These are phyloP conservation scores for Hiodon alosoides DNA, from an alignment of 2,113 vertebrate species.

Conservation along the genomic window DNA sequence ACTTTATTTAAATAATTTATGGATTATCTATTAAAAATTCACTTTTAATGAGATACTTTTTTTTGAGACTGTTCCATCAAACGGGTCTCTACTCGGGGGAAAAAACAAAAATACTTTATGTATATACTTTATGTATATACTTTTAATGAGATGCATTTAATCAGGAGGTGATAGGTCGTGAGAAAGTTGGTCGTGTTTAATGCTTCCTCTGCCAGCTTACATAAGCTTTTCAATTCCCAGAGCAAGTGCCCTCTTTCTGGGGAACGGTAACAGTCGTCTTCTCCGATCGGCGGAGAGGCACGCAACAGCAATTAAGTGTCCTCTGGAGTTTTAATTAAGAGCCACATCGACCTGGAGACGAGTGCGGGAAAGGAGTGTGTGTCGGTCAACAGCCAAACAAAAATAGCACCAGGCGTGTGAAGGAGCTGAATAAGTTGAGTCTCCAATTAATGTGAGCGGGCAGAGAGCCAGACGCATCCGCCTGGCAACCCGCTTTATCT, in stretches of 20 bases:
- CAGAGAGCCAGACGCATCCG: conserved; percentile 26
- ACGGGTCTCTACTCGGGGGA: too few relatives aligned
- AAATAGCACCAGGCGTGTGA: conserved; percentile 45
- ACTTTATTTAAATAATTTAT: too few relatives aligned
- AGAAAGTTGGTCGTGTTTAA: conserved; percentile 62
- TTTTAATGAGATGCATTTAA: conserved; percentile 58
- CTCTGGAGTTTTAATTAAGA: conserved; percentile 74
- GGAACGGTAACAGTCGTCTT: conserved; percentile 57
- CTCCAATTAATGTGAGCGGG: conserved; percentile 65
- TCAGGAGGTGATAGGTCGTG: conserved; percentile 55
- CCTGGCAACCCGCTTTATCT: conserved; percentile 11
- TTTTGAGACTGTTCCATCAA: too few relatives aligned
- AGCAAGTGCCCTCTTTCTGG: conserved; percentile 54
- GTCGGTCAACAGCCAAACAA: conserved; percentile 68
- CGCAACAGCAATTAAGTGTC: conserved; percentile 64
- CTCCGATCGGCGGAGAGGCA: conserved; percentile 57
- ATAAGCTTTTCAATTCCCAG: conserved; percentile 62
- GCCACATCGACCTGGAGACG: conserved; percentile 63
- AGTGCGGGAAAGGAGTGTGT: conserved; percentile 54
- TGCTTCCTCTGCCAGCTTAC: conserved; percentile 66
- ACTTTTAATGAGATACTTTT: conserved; percentile 64
- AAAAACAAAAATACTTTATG: too few relatives aligned
- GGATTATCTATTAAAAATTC: conserved; percentile 55
- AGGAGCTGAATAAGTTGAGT: conserved; percentile 45
- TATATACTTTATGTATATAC: conserved; percentile 27